Base-by-base conservation (phyloP, 2,888 invertebrate genomes). In the Noctua fimbriata region DNA sequence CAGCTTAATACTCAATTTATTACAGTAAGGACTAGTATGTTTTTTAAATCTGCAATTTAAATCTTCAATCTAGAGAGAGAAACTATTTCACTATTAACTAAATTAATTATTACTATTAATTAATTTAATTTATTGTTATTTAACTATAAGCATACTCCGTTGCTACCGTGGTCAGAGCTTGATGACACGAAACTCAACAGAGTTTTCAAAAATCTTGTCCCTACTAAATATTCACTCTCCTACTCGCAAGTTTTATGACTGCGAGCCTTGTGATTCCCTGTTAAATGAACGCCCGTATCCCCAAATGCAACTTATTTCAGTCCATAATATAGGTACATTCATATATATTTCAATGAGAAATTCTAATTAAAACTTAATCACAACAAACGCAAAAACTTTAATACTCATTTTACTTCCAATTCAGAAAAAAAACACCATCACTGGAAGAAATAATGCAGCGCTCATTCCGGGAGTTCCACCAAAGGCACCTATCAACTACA, bases 381-480 rank as follows among this genome's bases (percentile, higher is more conserved):
- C 60, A 32, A 32, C 63, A 9, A 18, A 1, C 18, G 1, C 14
- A 58, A 14, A 55, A 55, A 55, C 24, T 14, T n/a, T 60, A 28
- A 18, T 60, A 60, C 16, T 28, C 28, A 28, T 32, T 63, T 28
- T 16, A 41, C 18, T 66, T 24, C 6, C 41, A 78, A 91, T 91
- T 21, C 91, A 97, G 99, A 77, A 98, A 98, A 32, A 98, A 98
- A 90, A 98, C 98, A 72, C 98, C 99, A 21, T 98, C 98, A 21
- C 99, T 99, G 0, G 99, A 99, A 95, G 99, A 99, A 79, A 99
- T 99, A 98, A 99, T 99, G 98, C 98, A 98, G 85, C 97, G 98
- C 67, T 99, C 99, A 74, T 99, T 99, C 95, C 96, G 97, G 12
- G 98, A 98, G 90, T 97, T 97, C 91, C 28, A 18, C 1, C 28